Base-by-base conservation (phyloP, 2,113 vertebrate genomes). In the Oreochromis spilurus region DNA sequence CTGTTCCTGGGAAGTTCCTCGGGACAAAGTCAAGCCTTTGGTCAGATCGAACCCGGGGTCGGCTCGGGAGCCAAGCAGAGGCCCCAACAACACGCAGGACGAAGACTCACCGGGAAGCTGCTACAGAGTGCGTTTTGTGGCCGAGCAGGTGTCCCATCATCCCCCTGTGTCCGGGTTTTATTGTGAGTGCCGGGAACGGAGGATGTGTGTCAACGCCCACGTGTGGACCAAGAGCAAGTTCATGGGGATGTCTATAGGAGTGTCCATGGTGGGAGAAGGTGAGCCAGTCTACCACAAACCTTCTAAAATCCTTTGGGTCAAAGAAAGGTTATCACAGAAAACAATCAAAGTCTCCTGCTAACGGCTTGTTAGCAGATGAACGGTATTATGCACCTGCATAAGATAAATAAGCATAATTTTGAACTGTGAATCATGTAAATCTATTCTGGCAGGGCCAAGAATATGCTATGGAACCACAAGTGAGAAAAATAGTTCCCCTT, bases 191-290 rank as follows among this genome's bases (percentile, higher is more conserved):
- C 96, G 96, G 78, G 98, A 99, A 95, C 97, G 96, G 96, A 96
- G 94, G 80, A 97, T 99, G 95, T 99, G 98, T 4, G 96, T 98
- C 89, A 98, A 97, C 75, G 96, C 97, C 29, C 97, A 99, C 0
- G 96, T 99, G 2, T 99, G 98, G 98, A 99, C 98, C 96, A 99
- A 98, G 95, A 99, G 98, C 98, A 99, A 99, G 96, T 99, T 99
- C 94, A 97, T 99, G 98, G 98, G 98, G 79, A 99, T 99, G 98
- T 99, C 98, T 3, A 97, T 99, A 93, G 98, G 98, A 40, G 98
- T 99, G 93, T 98, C 98, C 82, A 99, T 99, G 98, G 96, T 98
- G 24, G 98, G 98, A 79, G 98, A 99, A 97, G 98, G 98, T 99
- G 77, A 91, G 94, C 40, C 7, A 4, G 6, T 3, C 1, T 36